Evolutionary conservation across 2,797 vertebrate species (phyloP), one percentile per base, ranked within the genome.

Genomic region (Urosaurus nigricauda): DNA sequence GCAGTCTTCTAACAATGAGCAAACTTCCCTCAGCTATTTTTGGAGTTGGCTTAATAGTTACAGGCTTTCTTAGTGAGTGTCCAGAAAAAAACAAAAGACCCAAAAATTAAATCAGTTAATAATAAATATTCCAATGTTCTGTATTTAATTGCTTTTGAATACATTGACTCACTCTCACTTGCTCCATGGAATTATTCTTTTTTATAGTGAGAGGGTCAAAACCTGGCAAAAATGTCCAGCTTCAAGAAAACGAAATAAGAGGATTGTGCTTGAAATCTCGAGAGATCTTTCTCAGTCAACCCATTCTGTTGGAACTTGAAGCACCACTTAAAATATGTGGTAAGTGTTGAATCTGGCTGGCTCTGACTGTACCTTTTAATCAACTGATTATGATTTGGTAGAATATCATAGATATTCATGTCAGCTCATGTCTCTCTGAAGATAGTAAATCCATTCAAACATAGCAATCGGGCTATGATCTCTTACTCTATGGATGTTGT

Each of bases 261-360:
- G 98, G 99, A 83, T 95, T 99, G 73, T 99, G 99, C 94, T 97
- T 99, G 89, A 99, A 99, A 95, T 99, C 98, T 93, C 97, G 98
- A 92, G 98, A 99, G 97, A 99, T 99, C 94, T 99, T 99, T 93
- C 98, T 99, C 94, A 99, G 99, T 95, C 99, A 99, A 88, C 98
- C 99, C 95, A 99, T 99, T 96, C 98, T 99, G 1, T 96, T 99
- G 96, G 99, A 99, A 96, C 97, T 99, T 92, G 99, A 99, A 97
- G 99, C 99, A 37, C 99, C 99, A 0, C 98, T 99, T 91, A 99
- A 99, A 96, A 98, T 99, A 89, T 99, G 99, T 94, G 99, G 99
- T 99, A 90, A 97, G 97, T 94, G 79, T 51, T 32, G n/a, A n/a
- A 86, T 24, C 2, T 82, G 47, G 17, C 78, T 65, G 37, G 35